Evolutionary conservation across 2,797 vertebrate species (phyloP).

Genomic region (Labeo calbasu): DNA sequence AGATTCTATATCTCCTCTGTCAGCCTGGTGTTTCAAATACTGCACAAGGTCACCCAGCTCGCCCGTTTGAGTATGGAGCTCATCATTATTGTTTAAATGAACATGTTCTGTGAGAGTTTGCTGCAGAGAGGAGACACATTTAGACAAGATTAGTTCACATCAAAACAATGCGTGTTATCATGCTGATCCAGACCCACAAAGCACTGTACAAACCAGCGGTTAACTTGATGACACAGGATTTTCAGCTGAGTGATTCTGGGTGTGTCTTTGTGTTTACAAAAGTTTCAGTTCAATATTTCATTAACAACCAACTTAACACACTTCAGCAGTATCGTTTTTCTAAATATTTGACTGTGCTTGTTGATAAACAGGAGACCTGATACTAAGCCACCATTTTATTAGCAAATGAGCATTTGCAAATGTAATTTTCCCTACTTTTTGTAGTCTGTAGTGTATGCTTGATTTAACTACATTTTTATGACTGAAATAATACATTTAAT

Average conservation of each 20-base stretch:
- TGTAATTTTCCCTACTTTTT: neutral
- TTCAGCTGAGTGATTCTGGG: neutral
- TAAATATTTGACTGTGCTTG: neutral
- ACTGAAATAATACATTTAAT: neutral
- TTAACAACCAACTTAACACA: neutral
- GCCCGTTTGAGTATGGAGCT: conserved; percentile 79
- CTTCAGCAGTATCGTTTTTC: neutral
- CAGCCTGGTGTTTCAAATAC: conserved; percentile 87
- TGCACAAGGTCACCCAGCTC: conserved; percentile 82
- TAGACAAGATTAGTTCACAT: neutral
- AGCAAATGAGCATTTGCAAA: conserved; percentile 22
- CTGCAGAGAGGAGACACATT: conserved; percentile 57
- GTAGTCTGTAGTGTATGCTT: neutral
- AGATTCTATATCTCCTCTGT: conserved; percentile 82
- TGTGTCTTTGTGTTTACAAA: neutral
- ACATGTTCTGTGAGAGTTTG: conserved; percentile 84
- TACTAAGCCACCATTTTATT: neutral
- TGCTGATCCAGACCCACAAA: neutral
- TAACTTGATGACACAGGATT: no score
- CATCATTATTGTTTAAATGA: conserved; percentile 81
- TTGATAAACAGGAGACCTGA: neutral
- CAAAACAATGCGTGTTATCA: neutral
- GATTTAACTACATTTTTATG: neutral
- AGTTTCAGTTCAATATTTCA: neutral
- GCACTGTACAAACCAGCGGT: neutral